Percentiles rank a stretch among this genome's conserved stretches.
Evolutionary conservation across 2,888 invertebrate genomes (phyloP).

Genomic region (Rhamphomyia laevipes): DNA sequence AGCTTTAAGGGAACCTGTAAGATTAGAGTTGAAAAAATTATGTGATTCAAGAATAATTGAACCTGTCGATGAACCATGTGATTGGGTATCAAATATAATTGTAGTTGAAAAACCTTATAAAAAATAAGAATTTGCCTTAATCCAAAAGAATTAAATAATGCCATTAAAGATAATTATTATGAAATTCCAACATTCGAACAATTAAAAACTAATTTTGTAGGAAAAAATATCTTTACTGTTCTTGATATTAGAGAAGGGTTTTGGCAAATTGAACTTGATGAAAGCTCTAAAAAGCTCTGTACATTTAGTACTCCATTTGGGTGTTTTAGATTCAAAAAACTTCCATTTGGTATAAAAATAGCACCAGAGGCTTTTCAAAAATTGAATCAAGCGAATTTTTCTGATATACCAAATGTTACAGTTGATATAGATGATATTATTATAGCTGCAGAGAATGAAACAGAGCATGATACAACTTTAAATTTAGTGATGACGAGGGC

Average conservation of each 20-base stretch:
- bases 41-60: conserved; percentile 1
- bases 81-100: conserved; percentile 13
- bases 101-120: conserved; percentile 20
- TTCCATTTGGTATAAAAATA: conserved; percentile 8
- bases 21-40: not conserved
- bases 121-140: conserved; percentile 6
- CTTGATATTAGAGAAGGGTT: conserved; percentile 8
- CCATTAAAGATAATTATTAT: conserved; percentile 3
- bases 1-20: not conserved
- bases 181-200: conserved; percentile 5
- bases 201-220: conserved; percentile 4
- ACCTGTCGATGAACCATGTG: conserved; percentile 10
- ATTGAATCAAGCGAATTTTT: conserved; percentile 15
- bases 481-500: conserved; percentile 7
- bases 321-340: not conserved
- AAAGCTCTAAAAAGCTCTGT: conserved; percentile 2
- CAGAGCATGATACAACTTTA: conserved; percentile 19
- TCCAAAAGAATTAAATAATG: conserved; percentile 4
- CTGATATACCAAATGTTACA: conserved; percentile 17
- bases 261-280: conserved; percentile 5
- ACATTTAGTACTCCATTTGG: conserved; percentile 10
- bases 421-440: conserved; percentile 26
- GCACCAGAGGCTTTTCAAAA: conserved; percentile 14
- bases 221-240: conserved; percentile 3
- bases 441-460: conserved; percentile 5